A percentile compares a stretch with the other conserved stretches of the same genome.
Conservation (phyloP, 2,797 vertebrate species). For the Atherinosoma microstoma region DNA sequence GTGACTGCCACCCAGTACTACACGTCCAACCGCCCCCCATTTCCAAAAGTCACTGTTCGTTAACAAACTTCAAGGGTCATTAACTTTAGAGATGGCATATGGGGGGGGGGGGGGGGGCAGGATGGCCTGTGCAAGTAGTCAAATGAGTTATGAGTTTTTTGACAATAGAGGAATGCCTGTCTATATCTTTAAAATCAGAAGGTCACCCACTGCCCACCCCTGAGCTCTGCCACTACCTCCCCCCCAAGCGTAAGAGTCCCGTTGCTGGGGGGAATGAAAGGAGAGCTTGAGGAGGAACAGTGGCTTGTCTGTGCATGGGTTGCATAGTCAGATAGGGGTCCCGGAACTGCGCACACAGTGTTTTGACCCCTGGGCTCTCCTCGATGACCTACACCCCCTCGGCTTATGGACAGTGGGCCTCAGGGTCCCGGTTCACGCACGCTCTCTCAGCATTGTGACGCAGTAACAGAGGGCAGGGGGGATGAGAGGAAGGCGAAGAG, state of each 20-base stretch:
- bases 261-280: slow-evolving; percentile 80
- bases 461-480: slow-evolving; percentile 51
- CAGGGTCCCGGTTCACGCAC: slow-evolving; percentile 65
- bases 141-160: slow-evolving; percentile 65
- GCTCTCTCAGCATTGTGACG: slow-evolving; percentile 62
- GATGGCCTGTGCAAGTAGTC: slow-evolving; percentile 49
- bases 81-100: slow-evolving; percentile 58
- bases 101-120: slow-evolving; percentile 40
- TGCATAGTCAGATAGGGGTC: slow-evolving; percentile 69
- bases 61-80: slow-evolving; percentile 74
- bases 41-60: slow-evolving; percentile 61
- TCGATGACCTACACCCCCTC: slow-evolving; percentile 66
- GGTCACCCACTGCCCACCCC: slow-evolving; percentile 73
- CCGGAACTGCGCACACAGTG: slow-evolving; percentile 85
- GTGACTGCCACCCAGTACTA: slow-evolving; percentile 43
- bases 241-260: slow-evolving; percentile 36
- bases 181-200: slow-evolving; percentile 86
- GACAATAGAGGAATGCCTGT: slow-evolving; percentile 74
- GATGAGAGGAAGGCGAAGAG: slow-evolving; percentile 32
- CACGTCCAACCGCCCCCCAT: slow-evolving; percentile 22
- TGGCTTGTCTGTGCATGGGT: slow-evolving; percentile 75
- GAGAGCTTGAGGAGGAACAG: slow-evolving; percentile 81
- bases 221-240: slow-evolving; percentile 56
- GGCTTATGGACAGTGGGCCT: slow-evolving; percentile 67
- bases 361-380: slow-evolving; percentile 79